Percentiles rank a stretch among this genome's conserved stretches.
phyloP scores from a whole-genome alignment of 2,888 invertebrate species.

The Dicycla oo region DNA sequence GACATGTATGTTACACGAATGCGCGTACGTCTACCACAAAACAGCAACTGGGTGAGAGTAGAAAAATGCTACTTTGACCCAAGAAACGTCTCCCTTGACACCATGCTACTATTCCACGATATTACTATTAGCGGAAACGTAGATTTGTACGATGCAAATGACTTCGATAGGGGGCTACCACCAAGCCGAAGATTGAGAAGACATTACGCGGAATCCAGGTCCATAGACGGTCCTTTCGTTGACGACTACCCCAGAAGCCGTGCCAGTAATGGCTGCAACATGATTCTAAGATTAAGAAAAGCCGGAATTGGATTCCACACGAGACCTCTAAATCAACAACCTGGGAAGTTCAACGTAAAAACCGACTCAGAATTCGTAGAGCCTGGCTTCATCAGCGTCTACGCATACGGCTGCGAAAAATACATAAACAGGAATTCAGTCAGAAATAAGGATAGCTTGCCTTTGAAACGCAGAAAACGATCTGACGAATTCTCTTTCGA shows the following conservation, averaged over 20 bases:
- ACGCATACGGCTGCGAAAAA: slow-evolving; percentile 95
- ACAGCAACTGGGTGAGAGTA: slow-evolving; percentile 93
- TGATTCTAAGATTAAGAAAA: slow-evolving; percentile 94
- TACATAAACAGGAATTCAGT: slow-evolving; percentile 86
- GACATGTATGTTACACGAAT: slow-evolving; percentile 93
- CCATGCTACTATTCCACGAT: slow-evolving; percentile 94
- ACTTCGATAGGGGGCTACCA: slow-evolving; percentile 80
- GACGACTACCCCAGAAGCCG: slow-evolving; percentile 78
- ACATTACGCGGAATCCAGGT: slow-evolving; percentile 83
- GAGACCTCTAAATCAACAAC: slow-evolving; percentile 92
- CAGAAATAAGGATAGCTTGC: slow-evolving; percentile 82
- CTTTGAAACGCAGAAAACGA: slow-evolving; percentile 78
- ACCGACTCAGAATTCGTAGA: slow-evolving; percentile 96
- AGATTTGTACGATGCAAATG: slow-evolving; percentile 89
- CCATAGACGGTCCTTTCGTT: slow-evolving; percentile 74
- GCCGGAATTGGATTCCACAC: slow-evolving; percentile 95
- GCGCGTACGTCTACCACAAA: slow-evolving; percentile 92
- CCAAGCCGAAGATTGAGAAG: slow-evolving; percentile 77
- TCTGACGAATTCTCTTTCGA: slow-evolving; percentile 87
- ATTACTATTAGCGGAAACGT: slow-evolving; percentile 95
- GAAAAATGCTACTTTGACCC: slow-evolving; percentile 95
- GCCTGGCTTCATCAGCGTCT: slow-evolving; percentile 96
- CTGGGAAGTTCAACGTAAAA: slow-evolving; percentile 93
- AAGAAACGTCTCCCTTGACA: slow-evolving; percentile 93
- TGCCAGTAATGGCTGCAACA: slow-evolving; percentile 92